Evolutionary conservation across 1,140 invertebrate species (phyloP), one percentile per base, ranked within the genome.

Genomic region (Sinonovacula constricta): DNA sequence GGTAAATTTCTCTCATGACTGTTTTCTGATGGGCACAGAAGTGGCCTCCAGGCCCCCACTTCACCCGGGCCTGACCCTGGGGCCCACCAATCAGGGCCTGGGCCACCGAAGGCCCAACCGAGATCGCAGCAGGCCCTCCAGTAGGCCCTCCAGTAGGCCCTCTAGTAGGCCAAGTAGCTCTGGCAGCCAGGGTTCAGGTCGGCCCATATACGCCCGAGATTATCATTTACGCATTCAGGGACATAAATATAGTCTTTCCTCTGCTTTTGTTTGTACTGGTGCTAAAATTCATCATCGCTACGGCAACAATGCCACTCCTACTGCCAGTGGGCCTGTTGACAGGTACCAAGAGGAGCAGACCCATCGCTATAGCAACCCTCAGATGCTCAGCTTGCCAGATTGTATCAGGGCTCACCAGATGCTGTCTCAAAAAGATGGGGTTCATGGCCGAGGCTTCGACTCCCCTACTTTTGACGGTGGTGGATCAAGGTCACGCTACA

Each of bases 21-120:
- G 33, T 66, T n/a, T n/a, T n/a, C 60, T 76, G 65, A 76, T 76
- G 72, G 72, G 72, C 45, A 67, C 72, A 76, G 72, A 76, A 45
- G 72, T 76, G 72, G 72, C 72, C 51, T 53, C 62, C 45, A 76
- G 72, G 49, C 72, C 72, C 31, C 60, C 62, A 24, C 31, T 76
- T 1, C 60, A 62, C 26, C 62, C 72, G 15, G 62, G 72, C 72
- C 72, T 76, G 15, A 66, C 60, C 49, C 30, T 34, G 30, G 68
- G 68, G 31, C 39, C 72, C 24, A 67, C 57, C 36, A 31, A 22
- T 31, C 63, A 66, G n/a, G 63, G 72, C 31, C 68, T 36, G 14
- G 68, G 68, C 18, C 62, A 59, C 12, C 36, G 54, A 26, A 39
- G 51, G 3, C 45, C 15, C 31, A 59, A 76, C 49, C 26, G 49